These are phyloP conservation scores for Cydia splendana DNA, from an alignment of 1,140 invertebrate genomes.

Conservation along the genomic window DNA sequence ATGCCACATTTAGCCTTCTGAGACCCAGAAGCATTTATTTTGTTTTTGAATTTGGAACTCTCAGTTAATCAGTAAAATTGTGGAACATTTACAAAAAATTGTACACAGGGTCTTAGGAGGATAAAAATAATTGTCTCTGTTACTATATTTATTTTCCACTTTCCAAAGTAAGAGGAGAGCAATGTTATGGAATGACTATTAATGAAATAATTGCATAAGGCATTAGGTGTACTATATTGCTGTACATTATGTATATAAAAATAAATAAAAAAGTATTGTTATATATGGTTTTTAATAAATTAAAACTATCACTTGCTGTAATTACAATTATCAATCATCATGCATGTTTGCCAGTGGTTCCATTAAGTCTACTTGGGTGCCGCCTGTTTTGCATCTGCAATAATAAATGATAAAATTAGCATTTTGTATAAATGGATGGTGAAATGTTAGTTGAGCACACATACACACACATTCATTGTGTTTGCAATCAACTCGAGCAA, in stretches of 20 bases:
- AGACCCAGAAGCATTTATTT: too few species aligned
- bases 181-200: too few species aligned
- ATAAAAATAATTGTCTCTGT: neutral
- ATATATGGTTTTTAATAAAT: slow-evolving; percentile 42
- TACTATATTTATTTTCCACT: neutral
- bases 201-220: neutral
- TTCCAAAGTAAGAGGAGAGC: too few species aligned
- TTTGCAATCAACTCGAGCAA: neutral
- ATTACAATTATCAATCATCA: slow-evolving; percentile 48
- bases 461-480: neutral
- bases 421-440: slow-evolving; percentile 1
- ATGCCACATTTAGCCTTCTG: neutral
- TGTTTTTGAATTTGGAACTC: too few species aligned
- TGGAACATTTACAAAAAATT: too few species aligned
- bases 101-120: too few species aligned
- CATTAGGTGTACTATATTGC: neutral
- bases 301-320: slow-evolving; percentile 51
- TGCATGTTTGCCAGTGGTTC: slow-evolving; percentile 44
- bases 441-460: slow-evolving; percentile 19
- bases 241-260: neutral
- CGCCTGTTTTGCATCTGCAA: slow-evolving; percentile 78
- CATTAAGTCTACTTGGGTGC: slow-evolving; percentile 66
- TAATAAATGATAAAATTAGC: slow-evolving; percentile 37
- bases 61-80: too few species aligned
- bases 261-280: slow-evolving; percentile 26